Percentiles rank a stretch among this genome's conserved stretches.
Conservation (phyloP, 2,888 invertebrate genomes). For the Mellilla xanthometata region DNA sequence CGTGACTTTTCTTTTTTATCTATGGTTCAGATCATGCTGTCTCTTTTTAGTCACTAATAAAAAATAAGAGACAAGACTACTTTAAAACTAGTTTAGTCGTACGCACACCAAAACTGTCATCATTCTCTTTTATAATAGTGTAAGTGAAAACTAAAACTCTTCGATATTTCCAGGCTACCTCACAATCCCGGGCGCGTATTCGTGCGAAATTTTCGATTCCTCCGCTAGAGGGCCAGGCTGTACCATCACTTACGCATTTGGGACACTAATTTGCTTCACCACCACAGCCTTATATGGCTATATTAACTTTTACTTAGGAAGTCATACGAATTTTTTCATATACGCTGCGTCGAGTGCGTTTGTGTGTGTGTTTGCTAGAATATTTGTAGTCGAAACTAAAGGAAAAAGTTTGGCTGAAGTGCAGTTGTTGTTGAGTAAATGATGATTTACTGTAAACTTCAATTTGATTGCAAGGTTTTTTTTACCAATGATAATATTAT, state of each 20-base stretch:
- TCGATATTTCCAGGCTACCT: not conserved
- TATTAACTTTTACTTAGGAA: conserved; percentile 9
- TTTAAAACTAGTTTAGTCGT: no score
- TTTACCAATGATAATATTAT: no score
- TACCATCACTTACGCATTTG: not conserved
- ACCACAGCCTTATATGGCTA: conserved; percentile 8
- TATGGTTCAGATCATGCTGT: no score
- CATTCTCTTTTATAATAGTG: no score
- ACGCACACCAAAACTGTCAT: no score
- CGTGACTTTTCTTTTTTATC: no score
- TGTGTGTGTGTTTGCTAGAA: conserved; percentile 14
- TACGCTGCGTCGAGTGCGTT: conserved; percentile 13
- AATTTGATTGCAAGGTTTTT: no score
- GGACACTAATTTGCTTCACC: conserved; percentile 10
- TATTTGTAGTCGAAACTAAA: conserved; percentile 84
- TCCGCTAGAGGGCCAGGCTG: conserved; percentile 25
- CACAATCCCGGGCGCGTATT: conserved; percentile 19
- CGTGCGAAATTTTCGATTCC: conserved; percentile 35
- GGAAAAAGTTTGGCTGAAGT: conserved; percentile 90
- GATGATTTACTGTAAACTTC: not conserved
- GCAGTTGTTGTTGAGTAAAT: conserved; percentile 69
- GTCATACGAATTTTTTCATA: conserved; percentile 19
- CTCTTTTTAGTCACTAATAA: no score
- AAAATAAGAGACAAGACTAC: no score
- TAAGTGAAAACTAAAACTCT: no score